Conservation (phyloP, 2,888 invertebrate genomes). For the Mesochorus sp. region DNA sequence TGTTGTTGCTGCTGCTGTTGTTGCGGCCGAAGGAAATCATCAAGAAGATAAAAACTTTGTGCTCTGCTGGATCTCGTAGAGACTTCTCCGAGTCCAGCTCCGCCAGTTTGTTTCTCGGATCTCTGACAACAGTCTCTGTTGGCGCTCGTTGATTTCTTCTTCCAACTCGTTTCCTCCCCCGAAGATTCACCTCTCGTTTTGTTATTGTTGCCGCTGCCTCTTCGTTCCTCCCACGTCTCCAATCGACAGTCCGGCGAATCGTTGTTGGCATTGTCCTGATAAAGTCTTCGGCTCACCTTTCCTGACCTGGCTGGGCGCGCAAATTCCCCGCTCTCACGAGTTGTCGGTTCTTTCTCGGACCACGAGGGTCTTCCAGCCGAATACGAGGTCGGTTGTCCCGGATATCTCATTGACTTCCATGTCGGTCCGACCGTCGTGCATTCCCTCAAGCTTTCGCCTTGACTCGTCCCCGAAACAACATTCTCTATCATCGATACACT, state of each 20-base stretch:
- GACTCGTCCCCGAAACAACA: slow-evolving; percentile 15
- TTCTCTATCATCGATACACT: slow-evolving; percentile 77
- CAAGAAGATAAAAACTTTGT: slow-evolving; percentile 83
- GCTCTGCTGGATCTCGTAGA: slow-evolving; percentile 79
- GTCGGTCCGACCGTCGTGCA: slow-evolving; percentile 63
- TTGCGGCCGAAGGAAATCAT: slow-evolving; percentile 81
- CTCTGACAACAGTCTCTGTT: slow-evolving; percentile 46
- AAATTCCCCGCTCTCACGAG: slow-evolving; percentile 73
- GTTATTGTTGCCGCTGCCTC: too few species aligned
- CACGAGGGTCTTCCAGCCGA: slow-evolving; percentile 69
- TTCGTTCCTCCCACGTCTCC: slow-evolving; percentile 56
- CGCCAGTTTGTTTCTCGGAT: slow-evolving; percentile 52
- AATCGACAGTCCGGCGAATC: slow-evolving; percentile 58
- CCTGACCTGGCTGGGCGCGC: slow-evolving; percentile 64
- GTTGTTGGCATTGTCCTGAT: slow-evolving; percentile 71
- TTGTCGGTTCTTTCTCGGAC: slow-evolving; percentile 68
- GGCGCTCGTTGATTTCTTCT: slow-evolving; percentile 50
- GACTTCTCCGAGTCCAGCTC: slow-evolving; percentile 63
- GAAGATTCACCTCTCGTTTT: slow-evolving; percentile 54
- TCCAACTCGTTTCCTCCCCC: slow-evolving; percentile 57
- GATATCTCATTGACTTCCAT: slow-evolving; percentile 63
- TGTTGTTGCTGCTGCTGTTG: slow-evolving; percentile 58
- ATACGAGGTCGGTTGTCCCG: slow-evolving; percentile 69
- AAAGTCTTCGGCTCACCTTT: slow-evolving; percentile 75
- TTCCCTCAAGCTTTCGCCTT: slow-evolving; percentile 55